Base-by-base conservation (phyloP, 2,888 invertebrate species). In the Apeira syringaria region DNA sequence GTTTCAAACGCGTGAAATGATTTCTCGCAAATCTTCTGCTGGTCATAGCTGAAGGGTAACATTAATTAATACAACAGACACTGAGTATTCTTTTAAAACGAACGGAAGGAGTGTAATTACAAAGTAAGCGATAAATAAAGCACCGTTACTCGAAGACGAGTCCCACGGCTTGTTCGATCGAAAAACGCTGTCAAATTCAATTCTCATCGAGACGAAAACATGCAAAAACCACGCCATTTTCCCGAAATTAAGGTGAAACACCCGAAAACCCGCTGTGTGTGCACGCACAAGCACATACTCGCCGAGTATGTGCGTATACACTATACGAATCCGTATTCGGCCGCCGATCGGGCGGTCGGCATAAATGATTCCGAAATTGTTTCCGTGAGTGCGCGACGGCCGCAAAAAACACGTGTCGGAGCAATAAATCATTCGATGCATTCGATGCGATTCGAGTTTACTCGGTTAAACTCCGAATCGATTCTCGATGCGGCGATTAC, bases 321-420 rank as follows among this genome's bases (percentile, higher is more conserved):
- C 53, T 67, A 64, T 61, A 61, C 17, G 25, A 7, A 8, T 18
- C 80, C 79, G 67, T 79, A 74, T 79, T 71, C 60, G 80, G 75
- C 56, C 49, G 49, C 51, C 69, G 76, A 68, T 71, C 78, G 75
- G 82, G 82, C 82, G 83, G 84, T 73, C 57, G 68, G 82, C 69
- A 84, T 85, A 86, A 86, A 85, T 84, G 88, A 86, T 80, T 80
- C 72, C 82, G 72, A 85, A 86, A 88, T 85, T 78, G 85, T 88
- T 88, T 87, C 88, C 87, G 85, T 77, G 74, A 80, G 74, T 70
- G 72, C 56, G 56, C 62, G 65, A 56, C 64, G 62, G 67, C 66
- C 64, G 74, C 84, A 88, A 88, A 89, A 89, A 88, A 75, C 77
- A 86, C 82, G 89, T 89, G 89, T 89, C 75, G 77, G 70, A 64